Evolutionary conservation across 1,140 invertebrate genomes (phyloP), one percentile per base, ranked within the genome.

Genomic region (Cheumatopsyche charites): DNA sequence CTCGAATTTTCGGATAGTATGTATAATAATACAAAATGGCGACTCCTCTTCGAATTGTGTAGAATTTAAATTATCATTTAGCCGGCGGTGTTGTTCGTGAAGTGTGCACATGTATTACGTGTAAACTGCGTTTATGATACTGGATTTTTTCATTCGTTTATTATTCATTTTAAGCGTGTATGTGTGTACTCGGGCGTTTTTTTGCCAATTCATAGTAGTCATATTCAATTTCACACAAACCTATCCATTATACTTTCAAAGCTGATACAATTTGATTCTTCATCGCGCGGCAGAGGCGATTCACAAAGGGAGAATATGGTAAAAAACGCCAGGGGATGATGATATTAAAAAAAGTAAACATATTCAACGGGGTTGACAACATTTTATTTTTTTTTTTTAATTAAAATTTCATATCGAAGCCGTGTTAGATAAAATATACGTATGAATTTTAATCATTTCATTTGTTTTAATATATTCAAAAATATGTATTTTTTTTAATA

Each of bases 181-280:
- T 17, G 17, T 17, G 26, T 63, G 62, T 63, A n/a, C 23, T n/a
- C 15, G 43, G 23, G 23, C 17, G n/a, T n/a, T 75, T 75, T 73
- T 75, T 68, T 52, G 74, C 74, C 55, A 55, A 75, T 75, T 75
- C 74, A 75, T 75, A 75, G 47, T 70, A 47, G 67, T 73, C 66
- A 70, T 70, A 75, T 75, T 75, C 74, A 75, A 75, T 75, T 75
- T 73, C 74, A 75, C 71, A 71, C 67, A 58, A 55, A 73, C 74
- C 74, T 72, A 73, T 73, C 74, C 61, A 75, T 75, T 75, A 75
- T 75, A 62, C 62, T 75, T 75, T 72, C 58, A 72, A 70, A 75
- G 68, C 70, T 75, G 74, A 75, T 75, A 75, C 74, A 75, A 71
- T 75, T 75, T 75, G 71, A 73, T 75, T 73, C 68, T 69, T 75